Base-by-base conservation (phyloP, 2,888 invertebrate genomes). In the Ormyrus thymus region DNA sequence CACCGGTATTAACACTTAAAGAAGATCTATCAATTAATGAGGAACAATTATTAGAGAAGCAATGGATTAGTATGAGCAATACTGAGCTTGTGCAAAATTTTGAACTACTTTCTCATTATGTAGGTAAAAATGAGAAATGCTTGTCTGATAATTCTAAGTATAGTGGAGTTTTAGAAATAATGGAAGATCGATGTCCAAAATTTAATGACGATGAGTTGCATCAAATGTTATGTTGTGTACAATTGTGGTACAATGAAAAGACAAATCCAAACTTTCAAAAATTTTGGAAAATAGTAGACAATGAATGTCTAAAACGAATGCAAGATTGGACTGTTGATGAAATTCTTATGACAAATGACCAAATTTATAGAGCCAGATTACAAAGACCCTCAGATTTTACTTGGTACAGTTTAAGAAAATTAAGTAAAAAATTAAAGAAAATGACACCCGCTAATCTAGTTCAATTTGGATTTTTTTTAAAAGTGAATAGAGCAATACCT, bases 71-170 rank as follows among this genome's bases (percentile, higher is more conserved):
- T 48, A 81, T 81, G 81, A 65, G 56, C 48, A 48, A 69, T 29
- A 43, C 56, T 6, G 78, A 82, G 59, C 10, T 82, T 9, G 53
- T 81, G 11, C n/a, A 55, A 0, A 81, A 81, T 65, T 82, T 81
- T 74, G 53, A 79, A 71, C 56, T 66, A 6, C 43, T 82, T 8
- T 76, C 80, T 15, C 64, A 59, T 8, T 74, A 73, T 68, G 72
- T 76, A 6, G 7, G 15, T 13, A 45, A 73, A 62, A 72, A 73
- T 59, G 15, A 51, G 5, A 58, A 64, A n/a, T 10, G 8, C 10
- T 48, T 72, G 7, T 0, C 29, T 4, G 29, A 43, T 56, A 56
- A 58, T 73, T 10, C 46, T 0, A 73, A 76, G 11, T 76, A 70
- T 65, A 45, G 50, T 56, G 66, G 45, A 11, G 55, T 82, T 48